These are phyloP conservation scores for Phainopepla nitens DNA, from an alignment of 2,113 vertebrate genomes.

Conservation along the genomic window DNA sequence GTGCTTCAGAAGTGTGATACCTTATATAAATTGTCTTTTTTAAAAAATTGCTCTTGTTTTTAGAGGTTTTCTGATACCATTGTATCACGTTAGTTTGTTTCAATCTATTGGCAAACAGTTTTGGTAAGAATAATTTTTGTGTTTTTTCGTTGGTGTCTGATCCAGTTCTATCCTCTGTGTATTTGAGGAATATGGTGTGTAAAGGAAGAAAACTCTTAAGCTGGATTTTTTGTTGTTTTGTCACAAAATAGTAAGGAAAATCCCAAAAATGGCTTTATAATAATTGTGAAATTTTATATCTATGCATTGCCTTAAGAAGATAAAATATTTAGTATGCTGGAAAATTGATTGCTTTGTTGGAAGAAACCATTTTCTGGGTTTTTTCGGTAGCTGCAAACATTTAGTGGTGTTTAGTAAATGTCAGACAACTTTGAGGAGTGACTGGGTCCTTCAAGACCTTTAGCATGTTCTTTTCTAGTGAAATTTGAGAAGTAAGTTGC, in stretches of 20 bases:
- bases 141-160: neutral
- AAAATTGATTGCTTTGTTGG: neutral
- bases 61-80: neutral
- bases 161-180: neutral
- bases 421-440: neutral
- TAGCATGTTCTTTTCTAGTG: neutral
- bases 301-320: neutral
- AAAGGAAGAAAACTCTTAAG: neutral
- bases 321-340: neutral
- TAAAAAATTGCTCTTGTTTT: neutral
- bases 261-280: neutral
- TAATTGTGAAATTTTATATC: neutral
- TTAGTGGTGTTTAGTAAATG: neutral
- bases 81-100: neutral
- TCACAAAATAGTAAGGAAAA: neutral
- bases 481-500: neutral
- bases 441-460: neutral
- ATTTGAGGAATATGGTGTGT: neutral
- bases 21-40: neutral
- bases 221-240: neutral
- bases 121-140: neutral
- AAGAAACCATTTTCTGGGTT: neutral
- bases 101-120: neutral
- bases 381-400: neutral
- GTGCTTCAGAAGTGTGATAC: neutral